A percentile compares a stretch with the other conserved stretches of the same genome.
These are phyloP conservation scores for Phalera bucephala DNA, from an alignment of 2,888 invertebrate species.

Conservation along the genomic window DNA sequence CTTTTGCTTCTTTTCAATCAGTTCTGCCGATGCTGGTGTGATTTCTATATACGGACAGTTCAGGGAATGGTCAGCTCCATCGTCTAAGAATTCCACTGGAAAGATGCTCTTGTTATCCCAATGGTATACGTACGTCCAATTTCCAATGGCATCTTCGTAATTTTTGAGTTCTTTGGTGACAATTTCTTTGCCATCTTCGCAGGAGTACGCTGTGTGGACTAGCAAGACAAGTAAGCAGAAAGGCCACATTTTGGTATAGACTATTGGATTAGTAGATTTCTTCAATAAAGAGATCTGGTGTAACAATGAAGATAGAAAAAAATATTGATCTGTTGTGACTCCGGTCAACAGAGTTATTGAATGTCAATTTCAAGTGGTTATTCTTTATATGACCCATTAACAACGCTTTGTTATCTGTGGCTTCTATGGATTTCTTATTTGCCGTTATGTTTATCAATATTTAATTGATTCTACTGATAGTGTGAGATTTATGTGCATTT, in stretches of 20 bases:
- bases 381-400: not conserved
- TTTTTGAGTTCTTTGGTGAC: conserved; percentile 3
- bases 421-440: not conserved
- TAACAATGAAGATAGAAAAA: no score
- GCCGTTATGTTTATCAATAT: not conserved
- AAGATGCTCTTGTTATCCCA: conserved; percentile 17
- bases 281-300: no score
- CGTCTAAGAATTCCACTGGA: conserved; percentile 3
- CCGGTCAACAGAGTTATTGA: not conserved
- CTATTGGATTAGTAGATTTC: no score
- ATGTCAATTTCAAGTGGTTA: not conserved
- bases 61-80: not conserved
- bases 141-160: conserved; percentile 13
- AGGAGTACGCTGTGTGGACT: conserved; percentile 7
- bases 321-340: no score
- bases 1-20: conserved; percentile 5
- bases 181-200: conserved; percentile 17
- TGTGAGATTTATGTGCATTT: no score
- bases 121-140: conserved; percentile 23
- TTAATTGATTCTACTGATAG: not conserved
- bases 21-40: conserved; percentile 3
- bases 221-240: conserved; percentile 6
- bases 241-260: not conserved
- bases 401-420: not conserved
- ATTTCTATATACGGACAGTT: conserved; percentile 13